Evolutionary conservation across 2,797 vertebrate genomes (phyloP).

Genomic region (Cichlasoma orientale): DNA sequence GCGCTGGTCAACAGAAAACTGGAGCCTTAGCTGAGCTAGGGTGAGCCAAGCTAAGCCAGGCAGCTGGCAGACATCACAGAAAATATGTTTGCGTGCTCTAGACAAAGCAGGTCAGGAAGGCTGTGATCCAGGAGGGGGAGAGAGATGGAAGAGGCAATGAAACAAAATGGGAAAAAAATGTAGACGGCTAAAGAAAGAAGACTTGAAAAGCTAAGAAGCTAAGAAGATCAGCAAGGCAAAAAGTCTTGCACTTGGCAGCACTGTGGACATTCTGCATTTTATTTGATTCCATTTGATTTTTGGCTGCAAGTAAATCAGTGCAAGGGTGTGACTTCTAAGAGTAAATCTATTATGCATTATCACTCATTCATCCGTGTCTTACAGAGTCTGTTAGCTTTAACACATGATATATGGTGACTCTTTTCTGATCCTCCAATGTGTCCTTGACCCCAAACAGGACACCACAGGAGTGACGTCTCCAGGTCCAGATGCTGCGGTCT

Average conservation of each 20-base stretch:
- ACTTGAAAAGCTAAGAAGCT: not conserved
- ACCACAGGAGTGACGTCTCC: conserved; percentile 51
- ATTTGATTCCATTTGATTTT: not conserved
- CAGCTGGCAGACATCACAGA: conserved; percentile 67
- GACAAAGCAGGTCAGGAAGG: conserved; percentile 65
- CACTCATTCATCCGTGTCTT: conserved; percentile 26
- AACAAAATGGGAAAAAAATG: conserved; percentile 18
- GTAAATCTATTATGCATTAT: conserved; percentile 1
- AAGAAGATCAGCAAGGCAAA: conserved; percentile 2
- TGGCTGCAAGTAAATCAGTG: not conserved
- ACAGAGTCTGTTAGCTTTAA: conserved; percentile 57
- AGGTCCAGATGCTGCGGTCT: conserved; percentile 68
- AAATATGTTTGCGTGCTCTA: conserved; percentile 70
- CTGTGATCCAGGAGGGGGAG: conserved; percentile 44
- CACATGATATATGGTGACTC: conserved; percentile 53
- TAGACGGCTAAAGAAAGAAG: not conserved
- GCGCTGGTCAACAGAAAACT: conserved; percentile 59
- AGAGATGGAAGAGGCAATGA: conserved; percentile 38
- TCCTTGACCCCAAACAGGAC: conserved; percentile 72
- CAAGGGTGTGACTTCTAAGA: conserved; percentile 5
- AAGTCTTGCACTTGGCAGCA: not conserved
- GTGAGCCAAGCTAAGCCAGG: conserved; percentile 62
- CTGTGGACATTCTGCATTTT: not conserved
- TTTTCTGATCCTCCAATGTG: conserved; percentile 63
- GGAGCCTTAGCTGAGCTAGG: conserved; percentile 43